Conservation (phyloP, 2,888 invertebrate genomes). For the Dusona sp. region DNA sequence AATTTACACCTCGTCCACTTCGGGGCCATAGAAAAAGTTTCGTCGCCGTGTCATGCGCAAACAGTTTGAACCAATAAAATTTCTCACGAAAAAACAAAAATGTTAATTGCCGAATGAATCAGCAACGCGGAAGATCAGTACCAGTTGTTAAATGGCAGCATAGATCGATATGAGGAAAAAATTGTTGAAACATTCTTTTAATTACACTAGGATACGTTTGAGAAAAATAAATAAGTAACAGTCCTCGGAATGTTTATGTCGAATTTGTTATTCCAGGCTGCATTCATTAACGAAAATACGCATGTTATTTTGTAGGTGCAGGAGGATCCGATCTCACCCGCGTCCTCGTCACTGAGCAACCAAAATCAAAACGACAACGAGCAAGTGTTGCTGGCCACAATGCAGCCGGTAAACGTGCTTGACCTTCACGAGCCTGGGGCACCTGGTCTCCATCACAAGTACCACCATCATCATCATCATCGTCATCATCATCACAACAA, state of each 20-base stretch:
- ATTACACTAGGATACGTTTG: not conserved
- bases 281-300: not conserved
- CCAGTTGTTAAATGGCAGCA: slow-evolving; percentile 18
- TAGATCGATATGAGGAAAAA: not conserved
- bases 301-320: slow-evolving; percentile 76
- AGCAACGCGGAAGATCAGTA: slow-evolving; percentile 9
- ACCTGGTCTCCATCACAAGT: slow-evolving; percentile 87
- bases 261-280: not conserved
- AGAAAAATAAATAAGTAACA: not conserved
- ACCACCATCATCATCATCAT: slow-evolving; percentile 86
- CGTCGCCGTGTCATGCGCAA: slow-evolving; percentile 5
- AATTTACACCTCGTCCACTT: slow-evolving; percentile 26
- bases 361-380: slow-evolving; percentile 83
- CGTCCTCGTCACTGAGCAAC: slow-evolving; percentile 83
- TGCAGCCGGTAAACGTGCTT: slow-evolving; percentile 94
- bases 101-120: slow-evolving; percentile 41
- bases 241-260: not conserved
- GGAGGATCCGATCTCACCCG: slow-evolving; percentile 83
- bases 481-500: slow-evolving; percentile 86
- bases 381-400: slow-evolving; percentile 89
- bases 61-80: not conserved
- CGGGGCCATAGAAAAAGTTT: slow-evolving; percentile 12
- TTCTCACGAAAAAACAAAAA: slow-evolving; percentile 44
- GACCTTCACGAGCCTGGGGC: slow-evolving; percentile 89
- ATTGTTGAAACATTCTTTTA: not conserved